A percentile compares a stretch with the other conserved stretches of the same genome.
These are phyloP conservation scores for Cryptomyrus ogoouensis DNA, from an alignment of 2,113 vertebrate species.

Conservation along the genomic window DNA sequence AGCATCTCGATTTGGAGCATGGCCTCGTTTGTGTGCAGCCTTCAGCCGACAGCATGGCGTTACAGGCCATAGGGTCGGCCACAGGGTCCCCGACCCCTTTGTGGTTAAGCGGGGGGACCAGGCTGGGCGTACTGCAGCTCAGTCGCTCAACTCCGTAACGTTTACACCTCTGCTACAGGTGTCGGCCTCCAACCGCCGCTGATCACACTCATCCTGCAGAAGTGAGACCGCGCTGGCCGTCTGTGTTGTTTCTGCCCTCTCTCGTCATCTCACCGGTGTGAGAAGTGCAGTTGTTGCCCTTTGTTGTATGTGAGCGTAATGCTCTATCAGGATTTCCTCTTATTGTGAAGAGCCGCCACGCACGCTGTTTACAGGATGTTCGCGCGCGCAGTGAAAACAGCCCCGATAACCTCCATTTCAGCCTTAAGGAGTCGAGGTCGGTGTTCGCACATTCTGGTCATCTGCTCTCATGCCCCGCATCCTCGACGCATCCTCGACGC, in stretches of 20 bases:
- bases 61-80: background rate
- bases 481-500: no score
- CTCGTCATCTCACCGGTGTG: background rate
- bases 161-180: background rate
- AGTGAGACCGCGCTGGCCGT: background rate
- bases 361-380: slow-evolving; percentile 36
- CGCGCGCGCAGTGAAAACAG: slow-evolving; percentile 12
- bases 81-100: background rate
- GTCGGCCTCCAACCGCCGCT: background rate
- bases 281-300: background rate
- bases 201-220: background rate
- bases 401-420: background rate
- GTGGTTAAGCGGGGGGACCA: background rate
- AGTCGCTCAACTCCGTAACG: background rate
- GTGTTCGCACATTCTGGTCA: background rate
- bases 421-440: background rate
- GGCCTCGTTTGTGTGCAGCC: background rate
- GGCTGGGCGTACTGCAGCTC: background rate
- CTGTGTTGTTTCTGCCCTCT: background rate
- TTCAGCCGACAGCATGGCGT: background rate
- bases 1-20: background rate
- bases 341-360: slow-evolving; percentile 23
- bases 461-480: background rate
- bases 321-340: slow-evolving; percentile 32
- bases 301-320: slow-evolving; percentile 37